Conservation (phyloP, 2,888 invertebrate species). For the Argynnis bischoffii region DNA sequence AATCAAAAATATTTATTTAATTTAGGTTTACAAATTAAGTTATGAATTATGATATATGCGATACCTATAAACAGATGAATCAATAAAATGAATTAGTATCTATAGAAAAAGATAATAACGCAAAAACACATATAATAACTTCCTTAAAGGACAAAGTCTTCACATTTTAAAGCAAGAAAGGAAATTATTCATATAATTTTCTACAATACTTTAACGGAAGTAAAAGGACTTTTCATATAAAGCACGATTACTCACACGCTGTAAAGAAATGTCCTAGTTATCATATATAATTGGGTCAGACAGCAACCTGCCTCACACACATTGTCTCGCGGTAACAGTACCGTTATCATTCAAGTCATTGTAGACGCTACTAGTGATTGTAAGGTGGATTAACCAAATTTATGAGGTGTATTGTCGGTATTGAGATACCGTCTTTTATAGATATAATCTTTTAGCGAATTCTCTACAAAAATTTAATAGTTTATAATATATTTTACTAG, state of each 20-base stretch:
- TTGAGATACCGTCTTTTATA: background rate
- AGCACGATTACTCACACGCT: constrained; percentile 52
- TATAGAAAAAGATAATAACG: too few species aligned
- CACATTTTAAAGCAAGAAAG: background rate
- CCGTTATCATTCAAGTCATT: constrained; percentile 78
- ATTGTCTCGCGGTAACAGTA: constrained; percentile 70
- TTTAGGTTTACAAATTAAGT: too few species aligned
- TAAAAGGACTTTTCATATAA: constrained; percentile 6
- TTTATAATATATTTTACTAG: too few species aligned
- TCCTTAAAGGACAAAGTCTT: too few species aligned
- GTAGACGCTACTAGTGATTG: constrained; percentile 53
- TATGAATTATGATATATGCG: too few species aligned
- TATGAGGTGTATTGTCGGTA: background rate
- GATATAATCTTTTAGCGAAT: background rate
- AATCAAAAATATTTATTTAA: too few species aligned
- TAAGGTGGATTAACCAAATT: constrained; percentile 54
- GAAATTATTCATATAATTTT: background rate
- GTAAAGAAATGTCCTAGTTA: constrained; percentile 70
- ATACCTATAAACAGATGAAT: too few species aligned
- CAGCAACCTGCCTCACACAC: constrained; percentile 80
- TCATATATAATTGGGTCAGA: constrained; percentile 75
- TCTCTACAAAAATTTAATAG: background rate
- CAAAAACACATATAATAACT: too few species aligned
- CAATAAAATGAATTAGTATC: too few species aligned
- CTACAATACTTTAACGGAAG: background rate